phyloP scores from a whole-genome alignment of 2,797 vertebrate species.

The Sebastes ruberrimus region DNA sequence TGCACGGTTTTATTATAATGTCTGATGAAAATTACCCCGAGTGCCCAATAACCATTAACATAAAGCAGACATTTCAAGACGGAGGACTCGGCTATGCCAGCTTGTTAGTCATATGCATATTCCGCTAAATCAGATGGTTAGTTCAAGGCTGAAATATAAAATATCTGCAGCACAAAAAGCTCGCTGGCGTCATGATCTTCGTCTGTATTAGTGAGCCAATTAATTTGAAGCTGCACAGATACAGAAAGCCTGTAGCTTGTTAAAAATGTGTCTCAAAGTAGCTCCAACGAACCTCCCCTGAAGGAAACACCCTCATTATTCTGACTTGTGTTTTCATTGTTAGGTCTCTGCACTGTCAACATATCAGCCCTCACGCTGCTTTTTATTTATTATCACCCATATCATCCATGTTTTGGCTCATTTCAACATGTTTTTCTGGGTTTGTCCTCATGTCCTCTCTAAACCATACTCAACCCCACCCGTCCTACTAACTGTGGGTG shows the following conservation, averaged over 20 bases:
- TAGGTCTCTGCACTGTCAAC: not conserved
- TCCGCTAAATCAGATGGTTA: constrained; percentile 9
- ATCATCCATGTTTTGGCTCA: constrained; percentile 2
- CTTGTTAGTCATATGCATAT: constrained; percentile 18
- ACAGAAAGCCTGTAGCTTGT: constrained; percentile 34
- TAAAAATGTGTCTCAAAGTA: constrained; percentile 12
- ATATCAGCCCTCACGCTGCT: not conserved
- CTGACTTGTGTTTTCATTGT: constrained; percentile 22
- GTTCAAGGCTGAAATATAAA: constrained; percentile 27
- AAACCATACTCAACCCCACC: constrained; percentile 29
- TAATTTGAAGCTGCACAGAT: constrained; percentile 1
- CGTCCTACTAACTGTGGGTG: constrained; percentile 87
- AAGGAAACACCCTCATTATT: constrained; percentile 36
- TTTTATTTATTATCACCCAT: constrained; percentile 4
- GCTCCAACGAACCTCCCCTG: not conserved
- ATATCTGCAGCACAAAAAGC: not conserved
- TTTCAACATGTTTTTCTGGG: not conserved
- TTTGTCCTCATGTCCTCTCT: constrained; percentile 35
- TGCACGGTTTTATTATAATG: constrained; percentile 73
- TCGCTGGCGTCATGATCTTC: constrained; percentile 12
- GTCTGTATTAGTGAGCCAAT: constrained; percentile 23
- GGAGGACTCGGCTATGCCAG: not conserved
- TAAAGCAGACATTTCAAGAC: constrained; percentile 14
- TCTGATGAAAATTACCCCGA: constrained; percentile 17
- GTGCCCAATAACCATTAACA: constrained; percentile 57